Base-by-base conservation (phyloP, 2,888 invertebrate genomes). In the Lasioglossum marginatum region DNA sequence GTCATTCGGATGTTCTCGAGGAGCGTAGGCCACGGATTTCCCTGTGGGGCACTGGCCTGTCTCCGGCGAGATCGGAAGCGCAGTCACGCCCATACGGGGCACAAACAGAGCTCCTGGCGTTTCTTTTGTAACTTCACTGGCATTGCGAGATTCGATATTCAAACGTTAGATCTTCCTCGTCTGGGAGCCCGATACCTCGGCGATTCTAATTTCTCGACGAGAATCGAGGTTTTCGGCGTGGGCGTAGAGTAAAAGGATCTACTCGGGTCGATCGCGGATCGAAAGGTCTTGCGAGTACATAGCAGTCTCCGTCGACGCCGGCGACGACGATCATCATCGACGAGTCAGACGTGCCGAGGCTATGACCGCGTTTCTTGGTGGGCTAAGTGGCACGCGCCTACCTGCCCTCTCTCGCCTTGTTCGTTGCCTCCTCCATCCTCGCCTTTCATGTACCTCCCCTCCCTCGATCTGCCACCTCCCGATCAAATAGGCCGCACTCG, bases 321-420 rank as follows among this genome's bases (percentile, higher is more conserved):
- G 37, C 45, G 77, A 23, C 19, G 66, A 1, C 57, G 85, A 31
- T 31, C 31, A 81, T 79, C 77, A 79, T 75, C 83, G 88, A 87
- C 91, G 92, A 90, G 91, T 89, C 89, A 92, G 93, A 94, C 93
- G 94, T 92, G 93, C 93, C 95, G 94, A 94, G 94, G 95, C 94
- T 95, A 93, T 94, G 95, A 95, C 94, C 95, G 95, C 95, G 94
- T 94, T 95, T 95, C 94, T 93, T 92, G 92, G 86, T 90, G 91
- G 92, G 93, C 92, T 93, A 95, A 95, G 95, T 95, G 94, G 95
- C 94, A 95, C 95, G 94, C 94, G 93, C 92, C 93, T 94, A 92
- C 91, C 91, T 93, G 92, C 92, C 92, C 92, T 90, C 92, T 87
- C 91, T 87, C 81, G 74, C 87, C 78, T 83, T 81, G 83, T 77